Evolutionary conservation across 1,140 invertebrate genomes (phyloP).

Genomic region (Brachionus plicatilis): DNA sequence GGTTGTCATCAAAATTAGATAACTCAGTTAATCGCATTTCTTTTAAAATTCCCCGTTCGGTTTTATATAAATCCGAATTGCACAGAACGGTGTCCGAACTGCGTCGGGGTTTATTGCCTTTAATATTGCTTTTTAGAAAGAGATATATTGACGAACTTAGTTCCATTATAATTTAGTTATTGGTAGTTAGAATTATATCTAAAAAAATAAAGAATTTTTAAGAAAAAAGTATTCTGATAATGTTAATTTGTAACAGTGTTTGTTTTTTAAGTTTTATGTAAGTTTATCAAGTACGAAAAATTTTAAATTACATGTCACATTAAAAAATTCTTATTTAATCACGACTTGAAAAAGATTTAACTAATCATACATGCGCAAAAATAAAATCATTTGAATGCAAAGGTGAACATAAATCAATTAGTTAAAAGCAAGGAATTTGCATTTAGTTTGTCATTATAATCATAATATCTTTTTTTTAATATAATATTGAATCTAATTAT

Average conservation of each 20-base stretch:
- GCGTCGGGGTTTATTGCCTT: not conserved
- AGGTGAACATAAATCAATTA: not conserved
- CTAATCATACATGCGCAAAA: not conserved
- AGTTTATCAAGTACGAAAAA: too few species aligned
- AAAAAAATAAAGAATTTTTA: not conserved
- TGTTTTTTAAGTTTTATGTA: too few species aligned
- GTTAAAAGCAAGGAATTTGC: not conserved
- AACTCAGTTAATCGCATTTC: not conserved
- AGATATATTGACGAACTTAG: not conserved
- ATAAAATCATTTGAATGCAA: not conserved
- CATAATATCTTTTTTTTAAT: too few species aligned
- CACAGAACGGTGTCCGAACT: not conserved
- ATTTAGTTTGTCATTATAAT: too few species aligned
- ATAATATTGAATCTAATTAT: too few species aligned
- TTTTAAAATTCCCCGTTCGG: not conserved
- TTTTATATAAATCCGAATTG: not conserved
- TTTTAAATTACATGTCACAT: too few species aligned
- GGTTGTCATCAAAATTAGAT: not conserved
- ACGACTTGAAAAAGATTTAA: not conserved
- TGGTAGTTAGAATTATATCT: not conserved
- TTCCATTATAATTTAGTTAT: not conserved
- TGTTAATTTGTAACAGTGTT: too few species aligned
- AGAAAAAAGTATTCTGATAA: too few species aligned
- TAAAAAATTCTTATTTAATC: not conserved
- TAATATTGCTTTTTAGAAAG: not conserved